Conservation (phyloP, 2,797 vertebrate species). For the Gallirallus australis region DNA sequence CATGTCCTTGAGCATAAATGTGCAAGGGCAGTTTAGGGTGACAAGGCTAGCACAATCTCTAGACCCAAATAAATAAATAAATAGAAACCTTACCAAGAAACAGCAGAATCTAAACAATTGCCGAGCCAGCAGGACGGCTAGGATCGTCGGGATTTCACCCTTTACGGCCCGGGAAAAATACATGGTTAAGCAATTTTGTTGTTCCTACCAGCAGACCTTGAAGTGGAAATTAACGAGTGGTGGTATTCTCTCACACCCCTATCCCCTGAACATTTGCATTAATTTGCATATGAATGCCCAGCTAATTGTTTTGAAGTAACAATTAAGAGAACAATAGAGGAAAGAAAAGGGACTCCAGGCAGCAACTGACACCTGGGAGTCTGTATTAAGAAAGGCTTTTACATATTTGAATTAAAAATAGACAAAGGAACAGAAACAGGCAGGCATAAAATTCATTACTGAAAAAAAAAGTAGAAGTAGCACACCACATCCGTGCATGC, state of each 20-base stretch:
- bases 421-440: slow-evolving; percentile 77
- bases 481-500: background rate
- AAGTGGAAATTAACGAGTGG: slow-evolving; percentile 82
- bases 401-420: slow-evolving; percentile 83
- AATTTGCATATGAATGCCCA: slow-evolving; percentile 84
- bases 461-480: slow-evolving; percentile 4
- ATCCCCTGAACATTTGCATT: slow-evolving; percentile 78
- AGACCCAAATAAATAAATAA: slow-evolving; percentile 6
- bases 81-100: slow-evolving; percentile 49
- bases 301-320: slow-evolving; percentile 87
- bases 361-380: slow-evolving; percentile 84
- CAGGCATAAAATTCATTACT: slow-evolving; percentile 72
- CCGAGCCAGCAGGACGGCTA: slow-evolving; percentile 64
- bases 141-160: slow-evolving; percentile 43
- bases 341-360: slow-evolving; percentile 79
- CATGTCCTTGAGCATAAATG: background rate
- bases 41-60: background rate
- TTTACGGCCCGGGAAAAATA: slow-evolving; percentile 72
- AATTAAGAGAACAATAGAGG: slow-evolving; percentile 86
- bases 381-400: slow-evolving; percentile 81
- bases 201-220: slow-evolving; percentile 77
- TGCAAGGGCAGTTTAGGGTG: slow-evolving; percentile 44
- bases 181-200: slow-evolving; percentile 73
- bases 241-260: slow-evolving; percentile 74
- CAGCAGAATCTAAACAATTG: slow-evolving; percentile 65